phyloP scores from a whole-genome alignment of 2,888 invertebrate genomes.

The Xestia xanthographa region DNA sequence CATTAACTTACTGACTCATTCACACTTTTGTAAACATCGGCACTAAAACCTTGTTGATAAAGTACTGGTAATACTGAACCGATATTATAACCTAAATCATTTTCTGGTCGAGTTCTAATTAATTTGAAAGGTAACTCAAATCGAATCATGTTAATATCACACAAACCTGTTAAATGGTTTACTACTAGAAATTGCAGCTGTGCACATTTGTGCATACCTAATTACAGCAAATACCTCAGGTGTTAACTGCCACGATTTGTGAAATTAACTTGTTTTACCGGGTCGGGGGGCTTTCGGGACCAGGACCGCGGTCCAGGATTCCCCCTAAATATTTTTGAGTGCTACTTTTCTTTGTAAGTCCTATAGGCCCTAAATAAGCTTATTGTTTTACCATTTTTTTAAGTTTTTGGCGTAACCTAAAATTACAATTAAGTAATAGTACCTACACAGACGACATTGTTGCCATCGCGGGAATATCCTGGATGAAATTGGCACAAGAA shows the following conservation, averaged over 20 bases:
- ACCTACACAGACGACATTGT: too few species aligned
- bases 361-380: neutral
- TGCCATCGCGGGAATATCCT: too few species aligned
- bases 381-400: neutral
- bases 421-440: too few species aligned
- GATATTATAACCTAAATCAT: slow-evolving; percentile 36
- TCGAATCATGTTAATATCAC: slow-evolving; percentile 42
- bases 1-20: neutral
- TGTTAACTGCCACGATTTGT: neutral
- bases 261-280: neutral
- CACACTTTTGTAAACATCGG: neutral
- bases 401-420: neutral
- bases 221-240: slow-evolving; percentile 8
- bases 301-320: too few species aligned
- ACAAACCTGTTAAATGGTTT: slow-evolving; percentile 42
- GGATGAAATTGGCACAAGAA: too few species aligned
- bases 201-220: slow-evolving; percentile 34
- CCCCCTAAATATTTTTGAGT: too few species aligned
- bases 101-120: slow-evolving; percentile 40
- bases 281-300: too few species aligned
- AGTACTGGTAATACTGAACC: neutral
- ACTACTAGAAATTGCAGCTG: slow-evolving; percentile 15
- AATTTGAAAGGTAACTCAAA: slow-evolving; percentile 32
- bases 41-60: neutral
- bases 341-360: neutral